Percentiles rank a stretch among this genome's conserved stretches.
Evolutionary conservation across 2,113 vertebrate species (phyloP).

Genomic region (Forbesichthys agassizii): DNA sequence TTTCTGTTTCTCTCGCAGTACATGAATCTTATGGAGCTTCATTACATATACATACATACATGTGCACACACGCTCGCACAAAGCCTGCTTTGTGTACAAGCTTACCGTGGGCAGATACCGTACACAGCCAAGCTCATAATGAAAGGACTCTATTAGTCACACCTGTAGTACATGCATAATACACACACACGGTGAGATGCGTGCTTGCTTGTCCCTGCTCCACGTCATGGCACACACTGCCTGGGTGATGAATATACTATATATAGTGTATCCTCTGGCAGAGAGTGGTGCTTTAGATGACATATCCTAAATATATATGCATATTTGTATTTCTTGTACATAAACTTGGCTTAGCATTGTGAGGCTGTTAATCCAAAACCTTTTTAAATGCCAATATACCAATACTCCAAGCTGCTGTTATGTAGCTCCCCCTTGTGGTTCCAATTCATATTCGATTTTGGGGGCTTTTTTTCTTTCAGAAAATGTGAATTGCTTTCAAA

Average conservation of each 20-base stretch:
- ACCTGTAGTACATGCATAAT: no score
- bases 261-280: no score
- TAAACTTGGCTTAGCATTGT: conserved; percentile 23
- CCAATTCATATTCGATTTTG: not conserved
- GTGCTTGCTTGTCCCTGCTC: no score
- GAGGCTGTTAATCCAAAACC: conserved; percentile 1
- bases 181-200: no score
- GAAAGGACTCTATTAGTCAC: no score
- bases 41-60: conserved; percentile 55
- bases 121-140: conserved; percentile 6
- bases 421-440: conserved; percentile 59
- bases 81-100: conserved; percentile 10
- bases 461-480: no score
- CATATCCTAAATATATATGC: not conserved
- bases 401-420: conserved; percentile 8
- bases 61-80: conserved; percentile 29
- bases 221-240: no score
- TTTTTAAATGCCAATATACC: not conserved
- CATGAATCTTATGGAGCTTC: conserved; percentile 55
- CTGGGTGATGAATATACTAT: no score
- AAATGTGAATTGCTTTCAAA: no score
- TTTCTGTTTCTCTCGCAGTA: conserved; percentile 42
- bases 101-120: conserved; percentile 25
- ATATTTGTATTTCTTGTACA: conserved; percentile 11
- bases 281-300: not conserved